Percentiles rank a stretch among this genome's conserved stretches.
Evolutionary conservation across 2,888 invertebrate genomes (phyloP).

Genomic region (Rapana venosa): DNA sequence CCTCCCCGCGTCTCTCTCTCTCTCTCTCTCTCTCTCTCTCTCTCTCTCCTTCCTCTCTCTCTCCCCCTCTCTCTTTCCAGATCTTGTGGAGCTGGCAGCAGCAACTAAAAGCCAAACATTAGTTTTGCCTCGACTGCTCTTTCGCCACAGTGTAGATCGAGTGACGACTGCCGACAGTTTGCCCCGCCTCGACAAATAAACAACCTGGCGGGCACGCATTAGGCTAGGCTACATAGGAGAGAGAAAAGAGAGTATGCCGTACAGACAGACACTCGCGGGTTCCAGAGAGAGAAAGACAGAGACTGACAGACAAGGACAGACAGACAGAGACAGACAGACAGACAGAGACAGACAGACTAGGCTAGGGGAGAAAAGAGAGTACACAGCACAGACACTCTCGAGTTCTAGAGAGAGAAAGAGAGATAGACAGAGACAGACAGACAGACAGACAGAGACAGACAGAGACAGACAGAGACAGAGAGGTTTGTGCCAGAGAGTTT

Average conservation of each 20-base stretch:
- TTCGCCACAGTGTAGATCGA: neutral
- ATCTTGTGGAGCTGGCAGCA: neutral
- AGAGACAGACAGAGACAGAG: neutral
- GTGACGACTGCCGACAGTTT: neutral
- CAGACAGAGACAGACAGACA: conserved; percentile 3
- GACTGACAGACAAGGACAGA: neutral
- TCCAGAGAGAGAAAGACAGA: no score
- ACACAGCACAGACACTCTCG: neutral
- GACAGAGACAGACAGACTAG: conserved; percentile 13
- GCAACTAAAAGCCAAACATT: conserved; percentile 27
- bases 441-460: conserved; percentile 18
- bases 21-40: no score
- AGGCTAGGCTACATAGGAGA: no score
- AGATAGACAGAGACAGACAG: conserved; percentile 9
- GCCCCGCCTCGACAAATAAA: conserved; percentile 15
- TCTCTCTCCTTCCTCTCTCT: no score
- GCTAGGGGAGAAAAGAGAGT: neutral
- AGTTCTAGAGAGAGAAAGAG: no score
- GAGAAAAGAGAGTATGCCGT: no score
- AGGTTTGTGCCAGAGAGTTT: no score
- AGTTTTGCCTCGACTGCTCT: neutral
- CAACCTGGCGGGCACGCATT: neutral
- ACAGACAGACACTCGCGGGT: no score
- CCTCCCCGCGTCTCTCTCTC: no score
- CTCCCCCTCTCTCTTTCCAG: no score